These are phyloP conservation scores for Polydesmus complanatus DNA, from an alignment of 2,888 invertebrate genomes.

Conservation along the genomic window DNA sequence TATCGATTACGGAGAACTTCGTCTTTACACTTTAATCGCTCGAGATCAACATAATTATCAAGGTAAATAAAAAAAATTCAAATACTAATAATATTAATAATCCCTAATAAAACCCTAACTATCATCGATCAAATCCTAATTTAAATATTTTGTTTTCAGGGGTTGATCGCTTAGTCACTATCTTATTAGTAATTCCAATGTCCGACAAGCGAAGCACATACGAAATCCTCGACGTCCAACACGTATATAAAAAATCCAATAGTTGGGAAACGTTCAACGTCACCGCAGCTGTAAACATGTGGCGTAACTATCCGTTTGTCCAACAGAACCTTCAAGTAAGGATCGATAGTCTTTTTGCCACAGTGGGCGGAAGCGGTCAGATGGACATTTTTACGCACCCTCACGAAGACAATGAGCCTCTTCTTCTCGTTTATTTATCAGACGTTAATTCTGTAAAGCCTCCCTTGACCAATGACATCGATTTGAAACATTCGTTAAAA, in stretches of 20 bases:
- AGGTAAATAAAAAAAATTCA: constrained; percentile 8
- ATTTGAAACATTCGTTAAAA: not conserved
- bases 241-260: constrained; percentile 16
- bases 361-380: constrained; percentile 8
- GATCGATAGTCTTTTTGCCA: constrained; percentile 14
- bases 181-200: constrained; percentile 5
- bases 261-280: constrained; percentile 18
- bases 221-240: constrained; percentile 13
- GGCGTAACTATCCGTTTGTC: constrained; percentile 4
- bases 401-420: constrained; percentile 17
- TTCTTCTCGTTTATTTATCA: constrained; percentile 16
- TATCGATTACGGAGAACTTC: constrained; percentile 15
- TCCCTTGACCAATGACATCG: not conserved
- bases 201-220: not conserved
- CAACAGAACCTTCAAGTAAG: constrained; percentile 13
- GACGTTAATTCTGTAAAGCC: not conserved
- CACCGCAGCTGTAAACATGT: constrained; percentile 13
- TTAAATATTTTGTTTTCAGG: constrained; percentile 9
- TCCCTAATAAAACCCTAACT: not conserved
- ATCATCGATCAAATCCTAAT: too few species aligned
- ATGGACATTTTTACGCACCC: constrained; percentile 15
- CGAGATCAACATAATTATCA: constrained; percentile 15
- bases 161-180: constrained; percentile 16
- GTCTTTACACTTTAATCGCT: constrained; percentile 16
- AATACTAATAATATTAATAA: not conserved